Base-by-base conservation (phyloP, 2,888 invertebrate genomes). In the Bedellia somnulentella region DNA sequence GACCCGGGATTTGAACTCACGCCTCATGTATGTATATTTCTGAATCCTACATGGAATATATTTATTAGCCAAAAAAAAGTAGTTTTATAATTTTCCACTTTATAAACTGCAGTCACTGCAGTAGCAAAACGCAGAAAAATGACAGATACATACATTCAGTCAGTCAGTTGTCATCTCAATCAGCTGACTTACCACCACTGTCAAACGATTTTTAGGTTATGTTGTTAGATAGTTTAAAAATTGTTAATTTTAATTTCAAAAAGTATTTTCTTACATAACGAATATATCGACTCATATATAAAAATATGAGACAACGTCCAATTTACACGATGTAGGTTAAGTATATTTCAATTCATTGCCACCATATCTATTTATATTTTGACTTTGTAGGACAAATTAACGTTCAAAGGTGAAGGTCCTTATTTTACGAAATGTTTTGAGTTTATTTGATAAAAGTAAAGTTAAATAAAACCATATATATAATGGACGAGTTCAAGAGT, bases 331-430 rank as follows among this genome's bases (percentile, higher is more conserved):
- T 16, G 23, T 21, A 4, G 12, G 15, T 14, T 29, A 18, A 27
- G 11, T 27, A 14, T 32, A 18, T 25, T 29, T 25, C 28, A 32
- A 29, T 29, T 18, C 12, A 5, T 12, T 10, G 9, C 34, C 24
- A 48, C 40, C 44, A 47, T 70, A 73, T 73, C 73, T 73, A 73
- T 73, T 64, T 44, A 56, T 60, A 56, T 40, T 42, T 38, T 44
- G 52, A 44, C 37, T 59, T 66, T 67, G 61, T 60, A 54, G 18
- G 59, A 57, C 51, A 64, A 52, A 52, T 53, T 61, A 57, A 50
- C 52, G 67, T 59, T 51, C 75, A 73, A 71, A 73, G 73, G 73
- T 73, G 58, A 64, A 70, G 61, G 66, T 56, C 66, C 62, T 55
- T 52, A 45, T 50, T 46, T 23, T 27, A 15, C 15, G n/a, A 22